These are phyloP conservation scores for Pseudomyrmex dendroicus DNA, from an alignment of 1,140 invertebrate genomes.

Conservation along the genomic window DNA sequence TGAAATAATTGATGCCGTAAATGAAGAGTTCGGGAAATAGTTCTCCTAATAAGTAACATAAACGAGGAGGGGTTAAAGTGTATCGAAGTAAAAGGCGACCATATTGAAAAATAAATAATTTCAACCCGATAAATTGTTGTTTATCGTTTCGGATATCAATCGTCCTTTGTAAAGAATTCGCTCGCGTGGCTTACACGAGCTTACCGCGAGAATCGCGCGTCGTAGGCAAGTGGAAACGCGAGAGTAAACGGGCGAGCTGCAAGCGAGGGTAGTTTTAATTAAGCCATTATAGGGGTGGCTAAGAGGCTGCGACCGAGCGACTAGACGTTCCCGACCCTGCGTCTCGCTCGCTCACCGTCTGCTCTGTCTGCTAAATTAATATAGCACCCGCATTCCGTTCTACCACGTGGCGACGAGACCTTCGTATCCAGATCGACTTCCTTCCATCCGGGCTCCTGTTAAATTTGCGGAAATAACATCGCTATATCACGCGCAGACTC, in stretches of 20 bases:
- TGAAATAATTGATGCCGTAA: no score
- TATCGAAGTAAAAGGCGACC: no score
- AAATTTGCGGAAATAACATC: constrained; percentile 46
- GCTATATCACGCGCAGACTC: neutral
- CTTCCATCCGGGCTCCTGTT: constrained; percentile 9
- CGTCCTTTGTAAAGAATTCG: constrained; percentile 9
- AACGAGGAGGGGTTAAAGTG: no score
- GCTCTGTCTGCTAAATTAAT: constrained; percentile 82
- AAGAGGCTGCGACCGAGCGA: constrained; percentile 79
- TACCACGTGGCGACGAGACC: constrained; percentile 51
- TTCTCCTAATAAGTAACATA: no score
- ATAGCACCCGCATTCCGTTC: constrained; percentile 76
- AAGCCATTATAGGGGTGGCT: constrained; percentile 83
- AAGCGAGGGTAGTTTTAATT: constrained; percentile 84
- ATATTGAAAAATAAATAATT: no score
- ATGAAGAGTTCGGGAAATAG: no score
- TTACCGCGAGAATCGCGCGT: constrained; percentile 45
- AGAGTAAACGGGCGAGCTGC: constrained; percentile 64
- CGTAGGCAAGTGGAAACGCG: constrained; percentile 47
- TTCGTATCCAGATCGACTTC: constrained; percentile 60
- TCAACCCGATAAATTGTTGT: no score
- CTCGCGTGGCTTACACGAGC: neutral
- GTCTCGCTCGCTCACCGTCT: constrained; percentile 18
- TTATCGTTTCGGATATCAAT: no score
- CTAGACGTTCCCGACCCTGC: constrained; percentile 74